Conservation (phyloP, 1,140 invertebrate species). For the Gonatopus flavifemur region DNA sequence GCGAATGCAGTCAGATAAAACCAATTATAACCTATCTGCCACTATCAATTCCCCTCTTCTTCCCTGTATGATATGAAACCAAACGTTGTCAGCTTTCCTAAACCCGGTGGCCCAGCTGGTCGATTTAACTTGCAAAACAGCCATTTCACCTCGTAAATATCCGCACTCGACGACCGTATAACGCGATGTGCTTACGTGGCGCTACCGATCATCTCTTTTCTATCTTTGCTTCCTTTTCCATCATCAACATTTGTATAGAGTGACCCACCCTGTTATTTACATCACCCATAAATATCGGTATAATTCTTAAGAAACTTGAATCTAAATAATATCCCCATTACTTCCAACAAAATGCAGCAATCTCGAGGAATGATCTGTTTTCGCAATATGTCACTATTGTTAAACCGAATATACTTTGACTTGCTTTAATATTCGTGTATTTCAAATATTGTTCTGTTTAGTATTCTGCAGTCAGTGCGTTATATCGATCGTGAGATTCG, state of each 20-base stretch:
- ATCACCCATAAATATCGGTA: no score
- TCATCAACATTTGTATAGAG: neutral
- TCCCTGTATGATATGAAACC: constrained; percentile 22
- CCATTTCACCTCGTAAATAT: constrained; percentile 29
- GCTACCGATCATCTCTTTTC: constrained; percentile 11
- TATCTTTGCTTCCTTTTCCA: constrained; percentile 8
- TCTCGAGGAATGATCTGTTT: constrained; percentile 8
- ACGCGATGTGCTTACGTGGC: constrained; percentile 8
- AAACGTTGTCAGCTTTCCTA: constrained; percentile 32
- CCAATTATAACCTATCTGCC: constrained; percentile 46
- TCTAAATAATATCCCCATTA: no score
- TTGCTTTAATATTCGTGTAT: constrained; percentile 28
- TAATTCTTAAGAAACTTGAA: no score
- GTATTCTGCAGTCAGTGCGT: neutral
- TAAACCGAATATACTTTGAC: no score
- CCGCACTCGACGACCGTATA: neutral
- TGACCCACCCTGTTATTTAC: neutral
- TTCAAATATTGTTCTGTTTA: constrained; percentile 17
- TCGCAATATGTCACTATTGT: constrained; percentile 7
- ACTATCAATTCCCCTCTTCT: no score
- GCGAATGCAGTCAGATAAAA: constrained; percentile 38
- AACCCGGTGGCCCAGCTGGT: neutral
- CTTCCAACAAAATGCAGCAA: constrained; percentile 19
- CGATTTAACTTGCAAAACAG: constrained; percentile 40
- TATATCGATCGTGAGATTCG: constrained; percentile 32